Evolutionary conservation across 1,140 invertebrate genomes (phyloP).

Genomic region (Orussus abietinus): DNA sequence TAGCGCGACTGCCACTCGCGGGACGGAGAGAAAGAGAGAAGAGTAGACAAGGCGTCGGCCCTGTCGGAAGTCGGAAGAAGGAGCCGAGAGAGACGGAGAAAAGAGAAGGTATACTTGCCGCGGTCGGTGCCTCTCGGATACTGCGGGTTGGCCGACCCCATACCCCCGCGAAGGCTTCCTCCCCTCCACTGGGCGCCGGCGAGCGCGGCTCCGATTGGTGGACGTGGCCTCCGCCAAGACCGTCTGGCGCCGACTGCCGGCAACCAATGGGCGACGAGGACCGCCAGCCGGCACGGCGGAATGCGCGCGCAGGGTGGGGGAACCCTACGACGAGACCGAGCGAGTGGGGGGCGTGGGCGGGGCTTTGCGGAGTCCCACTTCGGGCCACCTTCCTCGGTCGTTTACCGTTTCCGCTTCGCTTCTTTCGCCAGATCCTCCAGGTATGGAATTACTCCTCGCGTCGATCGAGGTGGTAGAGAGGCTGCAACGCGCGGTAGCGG

Average conservation of each 20-base stretch:
- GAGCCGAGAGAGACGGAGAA: slow-evolving; percentile 4
- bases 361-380: too few species aligned
- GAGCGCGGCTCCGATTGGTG: slow-evolving; percentile 14
- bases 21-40: slow-evolving; percentile 5
- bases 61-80: neutral
- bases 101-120: slow-evolving; percentile 16
- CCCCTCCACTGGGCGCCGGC: slow-evolving; percentile 15
- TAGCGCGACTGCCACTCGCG: neutral
- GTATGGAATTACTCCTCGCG: too few species aligned
- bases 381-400: too few species aligned
- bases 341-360: slow-evolving; percentile 4
- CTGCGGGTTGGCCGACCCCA: slow-evolving; percentile 31
- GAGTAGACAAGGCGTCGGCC: neutral
- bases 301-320: slow-evolving; percentile 4
- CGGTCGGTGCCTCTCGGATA: slow-evolving; percentile 34
- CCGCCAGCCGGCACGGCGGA: slow-evolving; percentile 5
- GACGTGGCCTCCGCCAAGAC: slow-evolving; percentile 2
- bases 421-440: too few species aligned
- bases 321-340: slow-evolving; percentile 5
- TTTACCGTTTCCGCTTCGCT: too few species aligned
- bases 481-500: too few species aligned
- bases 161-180: slow-evolving; percentile 21
- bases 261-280: neutral
- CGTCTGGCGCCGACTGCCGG: neutral
- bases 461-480: too few species aligned